Conservation (phyloP, 2,888 invertebrate species). For the Ferdinandea cuprea region DNA sequence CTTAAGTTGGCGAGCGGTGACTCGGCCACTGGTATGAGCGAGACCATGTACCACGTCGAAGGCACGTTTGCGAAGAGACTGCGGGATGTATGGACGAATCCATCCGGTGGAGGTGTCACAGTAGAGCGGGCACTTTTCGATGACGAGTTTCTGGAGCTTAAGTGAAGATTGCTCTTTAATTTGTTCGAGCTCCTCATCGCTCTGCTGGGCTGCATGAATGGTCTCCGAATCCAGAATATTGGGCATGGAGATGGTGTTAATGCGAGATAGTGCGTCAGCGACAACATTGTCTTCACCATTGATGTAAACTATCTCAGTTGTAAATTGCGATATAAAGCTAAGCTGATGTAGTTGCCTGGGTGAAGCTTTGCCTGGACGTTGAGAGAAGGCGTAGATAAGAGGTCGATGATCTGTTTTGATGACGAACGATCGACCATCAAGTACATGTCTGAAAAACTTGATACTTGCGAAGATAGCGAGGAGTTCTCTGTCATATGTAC, state of each 20-base stretch:
- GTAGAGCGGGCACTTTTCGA: too few species aligned
- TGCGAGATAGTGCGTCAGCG: slow-evolving; percentile 5
- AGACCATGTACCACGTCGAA: too few species aligned
- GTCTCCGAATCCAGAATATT: not conserved
- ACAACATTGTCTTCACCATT: slow-evolving; percentile 15
- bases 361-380: slow-evolving; percentile 5
- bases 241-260: slow-evolving; percentile 7
- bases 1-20: too few species aligned
- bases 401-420: slow-evolving; percentile 13
- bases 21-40: too few species aligned
- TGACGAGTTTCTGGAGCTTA: too few species aligned
- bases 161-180: too few species aligned
- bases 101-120: too few species aligned
- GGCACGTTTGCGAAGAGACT: too few species aligned
- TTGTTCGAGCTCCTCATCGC: not conserved
- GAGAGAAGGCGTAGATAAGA: not conserved
- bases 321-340: slow-evolving; percentile 24
- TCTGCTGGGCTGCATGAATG: not conserved
- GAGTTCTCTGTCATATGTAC: slow-evolving; percentile 26
- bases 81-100: too few species aligned
- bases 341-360: slow-evolving; percentile 4
- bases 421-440: slow-evolving; percentile 4
- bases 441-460: slow-evolving; percentile 12
- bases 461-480: slow-evolving; percentile 3
- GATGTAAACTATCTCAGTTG: slow-evolving; percentile 21